Conservation (phyloP, 1,140 invertebrate species). For the Hylaeus anthracinus region DNA sequence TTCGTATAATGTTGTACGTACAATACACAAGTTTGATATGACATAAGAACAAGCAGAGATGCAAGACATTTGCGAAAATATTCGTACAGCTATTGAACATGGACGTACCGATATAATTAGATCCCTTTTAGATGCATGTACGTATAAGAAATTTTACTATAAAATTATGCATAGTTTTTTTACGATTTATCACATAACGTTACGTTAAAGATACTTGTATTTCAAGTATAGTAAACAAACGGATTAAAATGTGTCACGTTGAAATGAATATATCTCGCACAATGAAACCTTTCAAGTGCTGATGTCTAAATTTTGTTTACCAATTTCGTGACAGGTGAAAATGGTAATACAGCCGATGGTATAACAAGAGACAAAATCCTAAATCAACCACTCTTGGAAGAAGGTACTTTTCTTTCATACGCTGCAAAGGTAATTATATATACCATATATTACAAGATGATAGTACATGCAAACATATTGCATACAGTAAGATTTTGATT, state of each 20-base stretch:
- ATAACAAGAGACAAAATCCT: slow-evolving; percentile 81
- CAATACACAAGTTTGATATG: slow-evolving; percentile 33
- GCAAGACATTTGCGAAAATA: slow-evolving; percentile 80
- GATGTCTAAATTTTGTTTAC: background rate
- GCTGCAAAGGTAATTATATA: slow-evolving; percentile 82
- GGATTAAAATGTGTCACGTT: background rate
- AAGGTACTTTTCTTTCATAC: slow-evolving; percentile 84
- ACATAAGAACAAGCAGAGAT: slow-evolving; percentile 63
- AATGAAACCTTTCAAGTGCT: background rate
- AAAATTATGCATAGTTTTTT: slow-evolving; percentile 41
- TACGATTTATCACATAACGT: slow-evolving; percentile 19
- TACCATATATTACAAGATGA: background rate
- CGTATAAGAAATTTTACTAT: slow-evolving; percentile 67
- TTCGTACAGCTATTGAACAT: slow-evolving; percentile 82
- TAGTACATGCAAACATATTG: background rate
- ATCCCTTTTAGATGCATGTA: slow-evolving; percentile 83
- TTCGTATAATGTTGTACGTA: slow-evolving; percentile 34
- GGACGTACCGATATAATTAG: slow-evolving; percentile 85
- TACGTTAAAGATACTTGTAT: background rate
- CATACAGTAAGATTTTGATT: background rate
- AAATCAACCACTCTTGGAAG: slow-evolving; percentile 80
- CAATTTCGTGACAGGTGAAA: slow-evolving; percentile 63
- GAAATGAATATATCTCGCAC: background rate
- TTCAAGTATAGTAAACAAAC: background rate
- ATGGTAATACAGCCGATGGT: slow-evolving; percentile 70